Evolutionary conservation across 1,140 invertebrate species (phyloP).

Genomic region (Globodera rostochiensis): DNA sequence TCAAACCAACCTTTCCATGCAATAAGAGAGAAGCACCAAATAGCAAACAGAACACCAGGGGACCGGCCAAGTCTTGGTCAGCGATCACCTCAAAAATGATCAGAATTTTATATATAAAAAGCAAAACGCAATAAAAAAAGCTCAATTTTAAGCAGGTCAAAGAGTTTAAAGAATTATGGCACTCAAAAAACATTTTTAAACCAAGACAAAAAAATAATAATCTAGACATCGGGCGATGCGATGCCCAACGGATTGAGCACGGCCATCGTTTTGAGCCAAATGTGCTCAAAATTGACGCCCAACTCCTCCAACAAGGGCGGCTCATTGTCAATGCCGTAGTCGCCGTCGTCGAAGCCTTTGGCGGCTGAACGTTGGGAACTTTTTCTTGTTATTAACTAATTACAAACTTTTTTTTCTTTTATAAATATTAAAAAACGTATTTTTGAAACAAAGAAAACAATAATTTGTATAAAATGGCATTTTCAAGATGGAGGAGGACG

Average conservation of each 20-base stretch:
- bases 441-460: no score
- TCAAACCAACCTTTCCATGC: conserved; percentile 59
- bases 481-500: background rate
- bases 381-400: background rate
- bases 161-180: no score
- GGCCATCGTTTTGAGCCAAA: conserved; percentile 84
- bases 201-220: background rate
- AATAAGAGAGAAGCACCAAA: conserved; percentile 78
- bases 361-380: background rate
- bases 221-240: conserved; percentile 76
- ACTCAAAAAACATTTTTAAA: conserved; percentile 1
- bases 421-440: no score
- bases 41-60: conserved; percentile 85
- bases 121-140: conserved; percentile 11
- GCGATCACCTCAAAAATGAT: conserved; percentile 65
- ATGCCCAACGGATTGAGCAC: conserved; percentile 83
- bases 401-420: background rate
- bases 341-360: background rate
- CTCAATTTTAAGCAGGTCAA: no score
- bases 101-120: conserved; percentile 9
- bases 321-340: conserved; percentile 65
- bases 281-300: conserved; percentile 89
- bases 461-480: no score
- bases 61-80: conserved; percentile 91
- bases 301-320: conserved; percentile 73